These are phyloP conservation scores for Willisornis vidua DNA, from an alignment of 2,113 vertebrate genomes.

Conservation along the genomic window DNA sequence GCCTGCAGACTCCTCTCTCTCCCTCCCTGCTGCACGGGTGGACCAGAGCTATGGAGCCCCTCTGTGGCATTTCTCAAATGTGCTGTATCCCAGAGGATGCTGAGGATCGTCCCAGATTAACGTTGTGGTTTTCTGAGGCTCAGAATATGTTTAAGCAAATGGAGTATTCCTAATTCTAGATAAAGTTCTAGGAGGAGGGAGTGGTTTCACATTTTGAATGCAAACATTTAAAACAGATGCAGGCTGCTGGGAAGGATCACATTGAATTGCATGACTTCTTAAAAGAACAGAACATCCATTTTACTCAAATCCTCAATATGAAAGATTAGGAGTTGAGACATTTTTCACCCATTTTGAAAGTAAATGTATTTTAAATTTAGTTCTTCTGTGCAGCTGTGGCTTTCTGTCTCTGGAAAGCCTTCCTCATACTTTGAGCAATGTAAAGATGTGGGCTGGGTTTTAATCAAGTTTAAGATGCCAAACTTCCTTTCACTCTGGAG, in stretches of 20 bases:
- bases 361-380: conserved; percentile 45
- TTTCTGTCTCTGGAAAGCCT: conserved; percentile 29
- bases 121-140: background rate
- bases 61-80: background rate
- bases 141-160: conserved; percentile 35
- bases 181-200: conserved; percentile 13
- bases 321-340: conserved; percentile 34
- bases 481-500: background rate
- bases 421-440: background rate
- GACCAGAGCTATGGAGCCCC: fast-evolving
- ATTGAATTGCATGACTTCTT: conserved; percentile 29
- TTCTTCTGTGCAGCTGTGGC: conserved; percentile 32
- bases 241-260: conserved; percentile 11
- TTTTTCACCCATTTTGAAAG: conserved; percentile 26
- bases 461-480: conserved; percentile 14
- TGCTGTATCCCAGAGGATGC: background rate
- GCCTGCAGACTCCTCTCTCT: background rate
- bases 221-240: conserved; percentile 28
- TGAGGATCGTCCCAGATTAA: background rate
- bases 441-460: conserved; percentile 23
- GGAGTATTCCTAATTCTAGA: conserved; percentile 25
- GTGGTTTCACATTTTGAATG: conserved; percentile 6
- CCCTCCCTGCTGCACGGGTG: background rate
- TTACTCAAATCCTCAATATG: background rate
- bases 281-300: conserved; percentile 38